Percentiles rank a stretch among this genome's conserved stretches.
Evolutionary conservation across 2,113 vertebrate species (phyloP).

Genomic region (Mus musculus): GRCm39 chr5:119749501-119750000

Average conservation of each 20-base stretch:
- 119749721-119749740: not conserved
- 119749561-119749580: not conserved
- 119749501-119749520: conserved; percentile 22
- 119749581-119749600: conserved; percentile 38
- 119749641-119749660: not conserved
- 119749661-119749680: not conserved
- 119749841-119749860: no score
- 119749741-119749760: not conserved
- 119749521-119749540: conserved; percentile 73
- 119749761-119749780: not conserved
- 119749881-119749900: not conserved
- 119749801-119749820: not conserved
- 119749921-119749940: no score
- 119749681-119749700: conserved; percentile 54
- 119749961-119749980: not conserved
- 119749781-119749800: not conserved
- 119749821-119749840: not conserved
- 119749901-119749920: rapidly evolving
- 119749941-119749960: not conserved
- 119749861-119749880: no score
- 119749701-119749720: not conserved
- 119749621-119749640: rapidly evolving
- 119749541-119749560: not conserved
- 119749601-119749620: not conserved
- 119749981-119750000: not conserved